A percentile compares a stretch with the other conserved stretches of the same genome.
These are phyloP conservation scores for Aphidoletes aphidimyza DNA, from an alignment of 2,888 invertebrate species.

Conservation along the genomic window DNA sequence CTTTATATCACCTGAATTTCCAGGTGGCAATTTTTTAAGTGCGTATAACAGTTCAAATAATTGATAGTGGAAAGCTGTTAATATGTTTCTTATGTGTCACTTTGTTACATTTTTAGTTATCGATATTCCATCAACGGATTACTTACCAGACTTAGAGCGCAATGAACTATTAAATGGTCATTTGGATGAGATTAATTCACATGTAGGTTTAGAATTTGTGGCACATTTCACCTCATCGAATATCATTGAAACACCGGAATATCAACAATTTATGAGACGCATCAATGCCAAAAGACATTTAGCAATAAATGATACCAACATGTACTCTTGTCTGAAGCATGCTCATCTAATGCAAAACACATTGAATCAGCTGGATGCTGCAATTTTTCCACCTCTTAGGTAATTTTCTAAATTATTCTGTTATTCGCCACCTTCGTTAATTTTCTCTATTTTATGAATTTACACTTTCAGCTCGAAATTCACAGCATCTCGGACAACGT, in stretches of 20 bases:
- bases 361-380: neutral
- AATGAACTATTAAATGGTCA: slow-evolving; percentile 8
- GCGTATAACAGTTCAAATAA: no score
- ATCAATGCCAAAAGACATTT: neutral
- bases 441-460: neutral
- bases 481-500: neutral
- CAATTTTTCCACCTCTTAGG: neutral
- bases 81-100: no score
- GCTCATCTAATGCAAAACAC: neutral
- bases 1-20: neutral
- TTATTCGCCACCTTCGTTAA: no score
- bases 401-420: no score
- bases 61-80: no score
- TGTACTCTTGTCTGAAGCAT: neutral
- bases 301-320: neutral
- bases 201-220: neutral
- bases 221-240: neutral
- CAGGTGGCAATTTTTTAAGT: neutral
- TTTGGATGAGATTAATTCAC: neutral
- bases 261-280: slow-evolving; percentile 20
- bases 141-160: neutral
- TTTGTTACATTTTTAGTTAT: no score
- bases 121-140: neutral
- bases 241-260: slow-evolving; percentile 20
- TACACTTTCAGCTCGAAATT: neutral